Base-by-base conservation (phyloP, 2,888 invertebrate genomes). In the Galerucella pusilla region DNA sequence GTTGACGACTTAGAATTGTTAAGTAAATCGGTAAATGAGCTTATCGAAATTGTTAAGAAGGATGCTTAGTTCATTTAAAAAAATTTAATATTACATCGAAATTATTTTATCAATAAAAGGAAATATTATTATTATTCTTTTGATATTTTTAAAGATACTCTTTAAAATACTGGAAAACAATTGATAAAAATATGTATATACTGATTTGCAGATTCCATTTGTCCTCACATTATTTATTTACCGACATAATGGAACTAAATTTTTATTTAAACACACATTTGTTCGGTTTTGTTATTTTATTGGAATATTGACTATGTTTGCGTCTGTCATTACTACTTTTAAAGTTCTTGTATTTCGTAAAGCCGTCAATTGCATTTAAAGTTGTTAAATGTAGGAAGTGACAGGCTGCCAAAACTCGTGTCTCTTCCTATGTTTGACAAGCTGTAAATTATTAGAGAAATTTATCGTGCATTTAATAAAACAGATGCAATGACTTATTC, bases 21-120 rank as follows among this genome's bases (percentile, higher is more conserved):
- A 75, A 85, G 85, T 75, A 83, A 85, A 76, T 85, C 86, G 73
- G 85, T 88, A 76, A 86, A 84, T 71, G 88, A 88, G 82, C 83
- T 88, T 77, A 82, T 87, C 73, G 84, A 83, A 80, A 84, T 88
- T 77, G 84, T 87, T 71, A 86, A 87, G 79, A 87, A 86, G 80
- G 85, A 86, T 78, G 84, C 82, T 82, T 86, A 72, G 60, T n/a
- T 52, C 67, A 35, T 45, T 66, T 35, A 59, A 60, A 67, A 72
- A 65, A n/a, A 45, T 42, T 35, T 16, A 46, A 65, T 65, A 65
- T 6, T 65, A 65, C 64, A 65, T 65, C 64, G 64, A 65, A 65
- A 46, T 46, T 57, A 57, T 57, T 57, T 57, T 10, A 57, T 57
- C 0, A 57, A 16, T 16, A 9, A 20, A 57, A 20, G 16, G 20